Conservation (phyloP, 2,797 vertebrate species). For the Urocyon cinereoargenteus region DNA sequence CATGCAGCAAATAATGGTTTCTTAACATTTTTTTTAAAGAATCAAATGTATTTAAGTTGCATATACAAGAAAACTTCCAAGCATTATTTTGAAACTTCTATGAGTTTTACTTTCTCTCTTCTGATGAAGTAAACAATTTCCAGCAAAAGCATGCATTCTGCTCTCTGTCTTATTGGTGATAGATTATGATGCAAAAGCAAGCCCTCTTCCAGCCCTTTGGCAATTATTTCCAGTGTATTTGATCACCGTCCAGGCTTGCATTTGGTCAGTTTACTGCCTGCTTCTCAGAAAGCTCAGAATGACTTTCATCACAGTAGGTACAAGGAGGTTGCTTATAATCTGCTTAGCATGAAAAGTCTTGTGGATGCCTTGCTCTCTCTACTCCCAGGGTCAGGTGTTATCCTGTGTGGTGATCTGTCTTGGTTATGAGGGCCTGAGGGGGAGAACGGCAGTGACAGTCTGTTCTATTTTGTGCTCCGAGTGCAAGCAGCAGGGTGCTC, state of each 20-base stretch:
- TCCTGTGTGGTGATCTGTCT: conserved; percentile 12
- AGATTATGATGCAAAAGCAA: not conserved
- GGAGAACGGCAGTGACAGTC: not conserved
- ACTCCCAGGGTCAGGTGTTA: accelerated
- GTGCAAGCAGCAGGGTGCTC: conserved; percentile 24
- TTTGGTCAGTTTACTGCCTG: not conserved
- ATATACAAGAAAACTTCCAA: not conserved
- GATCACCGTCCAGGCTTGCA: conserved; percentile 13
- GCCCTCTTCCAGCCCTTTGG: accelerated
- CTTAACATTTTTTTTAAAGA: not conserved
- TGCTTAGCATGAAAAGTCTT: not conserved
- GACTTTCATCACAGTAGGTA: conserved; percentile 14
- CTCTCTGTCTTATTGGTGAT: not conserved
- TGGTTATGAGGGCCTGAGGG: not conserved
- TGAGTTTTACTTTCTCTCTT: not conserved
- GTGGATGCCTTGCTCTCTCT: not conserved
- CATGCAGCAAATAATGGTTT: not conserved
- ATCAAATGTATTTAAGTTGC: not conserved
- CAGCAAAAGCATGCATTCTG: not conserved
- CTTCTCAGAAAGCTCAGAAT: not conserved
- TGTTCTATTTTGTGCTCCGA: not conserved
- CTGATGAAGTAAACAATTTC: not conserved
- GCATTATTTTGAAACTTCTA: not conserved
- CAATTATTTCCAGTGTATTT: not conserved
- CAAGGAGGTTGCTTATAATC: not conserved